Percentiles rank a stretch among this genome's conserved stretches.
These are phyloP conservation scores for Mycetomoellerius zeteki DNA, from an alignment of 1,140 invertebrate genomes.

Conservation along the genomic window DNA sequence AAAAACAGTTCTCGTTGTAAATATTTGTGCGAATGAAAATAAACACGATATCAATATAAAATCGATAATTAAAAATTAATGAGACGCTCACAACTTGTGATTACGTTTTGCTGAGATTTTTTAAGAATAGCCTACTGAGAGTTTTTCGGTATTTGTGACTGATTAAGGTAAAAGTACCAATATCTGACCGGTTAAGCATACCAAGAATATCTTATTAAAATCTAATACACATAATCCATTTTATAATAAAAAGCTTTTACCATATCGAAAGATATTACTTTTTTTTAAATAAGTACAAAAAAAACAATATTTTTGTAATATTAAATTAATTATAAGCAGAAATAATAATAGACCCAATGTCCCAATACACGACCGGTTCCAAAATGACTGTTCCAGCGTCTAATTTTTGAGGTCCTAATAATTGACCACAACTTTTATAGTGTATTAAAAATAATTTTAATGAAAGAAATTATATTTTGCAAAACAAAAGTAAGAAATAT, in stretches of 20 bases:
- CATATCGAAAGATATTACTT: background rate
- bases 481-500: background rate
- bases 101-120: background rate
- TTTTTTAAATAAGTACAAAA: background rate
- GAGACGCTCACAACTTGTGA: background rate
- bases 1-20: background rate
- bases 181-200: background rate
- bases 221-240: background rate
- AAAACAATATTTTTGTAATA: background rate
- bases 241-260: background rate
- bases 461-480: background rate
- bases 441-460: background rate
- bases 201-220: slow-evolving; percentile 1
- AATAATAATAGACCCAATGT: background rate
- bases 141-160: no score
- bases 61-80: background rate
- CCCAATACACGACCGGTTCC: slow-evolving; percentile 1
- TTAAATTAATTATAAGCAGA: background rate
- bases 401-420: background rate
- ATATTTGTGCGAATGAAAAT: background rate
- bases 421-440: background rate
- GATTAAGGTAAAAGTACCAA: slow-evolving; percentile 1
- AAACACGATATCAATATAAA: background rate
- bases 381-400: slow-evolving; percentile 22
- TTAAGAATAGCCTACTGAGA: no score